Conservation (phyloP, 2,797 vertebrate genomes). For the Acanthurus lineatus region DNA sequence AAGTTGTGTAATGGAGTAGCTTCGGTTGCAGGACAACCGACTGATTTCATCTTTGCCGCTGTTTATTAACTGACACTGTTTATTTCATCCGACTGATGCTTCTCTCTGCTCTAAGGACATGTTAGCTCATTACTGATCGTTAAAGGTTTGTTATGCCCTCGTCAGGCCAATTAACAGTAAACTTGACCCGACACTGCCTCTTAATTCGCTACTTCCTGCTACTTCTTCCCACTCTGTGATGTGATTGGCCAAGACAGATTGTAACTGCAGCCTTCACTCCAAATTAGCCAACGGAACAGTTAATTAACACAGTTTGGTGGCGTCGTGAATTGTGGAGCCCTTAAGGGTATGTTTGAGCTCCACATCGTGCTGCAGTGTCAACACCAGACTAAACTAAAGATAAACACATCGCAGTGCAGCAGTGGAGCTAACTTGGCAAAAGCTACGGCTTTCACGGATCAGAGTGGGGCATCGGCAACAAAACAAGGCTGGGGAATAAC, state of each 20-base stretch:
- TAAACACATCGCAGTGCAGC: conserved; percentile 50
- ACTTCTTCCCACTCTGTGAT: conserved; percentile 66
- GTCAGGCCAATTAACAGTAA: conserved; percentile 77
- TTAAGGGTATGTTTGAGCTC: conserved; percentile 60
- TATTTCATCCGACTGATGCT: conserved; percentile 62
- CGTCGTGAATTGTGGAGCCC: conserved; percentile 48
- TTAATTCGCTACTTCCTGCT: conserved; percentile 69
- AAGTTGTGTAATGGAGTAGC: conserved; percentile 44
- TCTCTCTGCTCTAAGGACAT: conserved; percentile 70
- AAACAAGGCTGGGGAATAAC: conserved; percentile 54
- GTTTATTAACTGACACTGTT: conserved; percentile 75
- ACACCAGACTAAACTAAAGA: conserved; percentile 53
- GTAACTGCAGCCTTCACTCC: conserved; percentile 80
- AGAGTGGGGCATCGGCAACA: conserved; percentile 29
- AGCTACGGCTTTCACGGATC: conserved; percentile 45
- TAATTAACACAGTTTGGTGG: conserved; percentile 80
- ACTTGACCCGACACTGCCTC: conserved; percentile 74
- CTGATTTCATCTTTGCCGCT: conserved; percentile 56
- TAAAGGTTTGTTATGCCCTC: conserved; percentile 71
- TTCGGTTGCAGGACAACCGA: conserved; percentile 30
- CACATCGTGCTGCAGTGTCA: conserved; percentile 52
- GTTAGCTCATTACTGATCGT: conserved; percentile 76
- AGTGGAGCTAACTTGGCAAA: conserved; percentile 53
- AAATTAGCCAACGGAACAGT: conserved; percentile 70
- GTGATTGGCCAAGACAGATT: conserved; percentile 77